Conservation (phyloP, 2,113 vertebrate genomes). For the Neoarius graeffei region DNA sequence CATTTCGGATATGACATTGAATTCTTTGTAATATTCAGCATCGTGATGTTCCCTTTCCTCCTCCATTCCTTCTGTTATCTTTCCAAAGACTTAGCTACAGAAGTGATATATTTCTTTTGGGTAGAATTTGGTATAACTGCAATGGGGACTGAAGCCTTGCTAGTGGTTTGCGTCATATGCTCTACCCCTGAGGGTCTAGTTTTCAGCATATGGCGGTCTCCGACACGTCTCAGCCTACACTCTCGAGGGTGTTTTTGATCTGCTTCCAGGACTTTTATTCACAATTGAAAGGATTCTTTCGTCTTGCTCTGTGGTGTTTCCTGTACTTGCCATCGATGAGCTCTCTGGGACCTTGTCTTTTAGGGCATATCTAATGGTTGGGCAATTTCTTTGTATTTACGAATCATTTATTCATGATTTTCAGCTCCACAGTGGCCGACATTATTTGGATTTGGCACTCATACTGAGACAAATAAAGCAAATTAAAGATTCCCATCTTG, state of each 20-base stretch:
- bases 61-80: neutral
- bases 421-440: neutral
- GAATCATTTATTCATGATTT: slow-evolving; percentile 4
- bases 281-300: slow-evolving; percentile 30
- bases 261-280: slow-evolving; percentile 35
- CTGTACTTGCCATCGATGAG: neutral
- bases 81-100: neutral
- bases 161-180: slow-evolving; percentile 39
- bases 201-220: slow-evolving; percentile 39
- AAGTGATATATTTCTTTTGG: neutral
- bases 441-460: neutral
- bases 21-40: neutral
- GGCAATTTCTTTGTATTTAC: neutral
- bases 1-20: neutral
- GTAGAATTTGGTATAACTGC: slow-evolving; percentile 22
- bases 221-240: slow-evolving; percentile 32
- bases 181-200: slow-evolving; percentile 27
- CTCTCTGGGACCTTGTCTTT: neutral
- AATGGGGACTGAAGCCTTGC: slow-evolving; percentile 17
- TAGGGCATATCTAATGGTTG: neutral
- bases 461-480: neutral
- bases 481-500: neutral
- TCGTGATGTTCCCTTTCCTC: neutral
- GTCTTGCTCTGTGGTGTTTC: neutral
- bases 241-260: slow-evolving; percentile 33